phyloP scores from a whole-genome alignment of 2,113 vertebrate genomes.

The Anolis carolinensis region DNA sequence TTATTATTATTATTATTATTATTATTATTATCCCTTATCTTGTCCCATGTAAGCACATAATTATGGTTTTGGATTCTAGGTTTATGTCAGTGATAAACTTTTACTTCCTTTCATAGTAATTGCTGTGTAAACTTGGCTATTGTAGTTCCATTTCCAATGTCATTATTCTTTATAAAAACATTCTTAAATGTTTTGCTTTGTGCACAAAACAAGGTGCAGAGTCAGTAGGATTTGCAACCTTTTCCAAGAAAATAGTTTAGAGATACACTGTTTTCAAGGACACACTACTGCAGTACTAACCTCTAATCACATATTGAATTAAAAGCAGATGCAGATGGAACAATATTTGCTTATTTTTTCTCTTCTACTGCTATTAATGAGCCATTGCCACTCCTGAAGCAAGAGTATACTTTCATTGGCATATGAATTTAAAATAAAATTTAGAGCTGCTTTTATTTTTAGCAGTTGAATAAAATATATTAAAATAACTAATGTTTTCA shows the following conservation, averaged over 20 bases:
- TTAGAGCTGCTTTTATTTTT: neutral
- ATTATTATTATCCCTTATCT: too few species aligned
- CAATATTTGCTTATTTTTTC: neutral
- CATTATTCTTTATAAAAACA: neutral
- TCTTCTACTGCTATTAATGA: constrained; percentile 1
- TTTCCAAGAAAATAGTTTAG: neutral
- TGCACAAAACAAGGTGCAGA: neutral
- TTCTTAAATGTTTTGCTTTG: neutral
- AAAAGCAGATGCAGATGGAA: neutral
- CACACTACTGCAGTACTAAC: neutral
- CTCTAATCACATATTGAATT: neutral
- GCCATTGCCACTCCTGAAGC: neutral
- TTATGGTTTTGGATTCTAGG: too few species aligned
- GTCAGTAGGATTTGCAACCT: neutral
- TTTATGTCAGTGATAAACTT: neutral
- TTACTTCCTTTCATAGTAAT: neutral
- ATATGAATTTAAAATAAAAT: neutral
- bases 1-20: too few species aligned
- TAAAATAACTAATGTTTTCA: neutral
- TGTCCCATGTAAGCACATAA: too few species aligned
- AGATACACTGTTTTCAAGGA: constrained; percentile 1
- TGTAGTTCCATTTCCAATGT: neutral
- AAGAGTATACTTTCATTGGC: constrained; percentile 4
- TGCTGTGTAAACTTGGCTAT: neutral
- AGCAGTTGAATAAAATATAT: neutral